Percentiles rank a stretch among this genome's conserved stretches.
Conservation (phyloP, 2,888 invertebrate species). For the Drosophila cyrtoloma region DNA sequence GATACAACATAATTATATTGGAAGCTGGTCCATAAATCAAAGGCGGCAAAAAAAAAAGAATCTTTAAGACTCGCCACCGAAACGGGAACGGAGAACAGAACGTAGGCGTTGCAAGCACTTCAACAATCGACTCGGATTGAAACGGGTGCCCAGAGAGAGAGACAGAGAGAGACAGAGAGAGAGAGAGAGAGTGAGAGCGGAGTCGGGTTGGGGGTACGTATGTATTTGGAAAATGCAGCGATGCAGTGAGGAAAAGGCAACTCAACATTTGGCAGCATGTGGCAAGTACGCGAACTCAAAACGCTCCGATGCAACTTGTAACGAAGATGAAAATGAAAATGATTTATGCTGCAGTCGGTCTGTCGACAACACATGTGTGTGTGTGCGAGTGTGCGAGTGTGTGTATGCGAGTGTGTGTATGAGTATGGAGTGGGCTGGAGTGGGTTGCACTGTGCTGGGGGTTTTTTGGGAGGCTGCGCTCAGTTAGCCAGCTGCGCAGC, state of each 20-base stretch:
- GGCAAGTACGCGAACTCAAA: slow-evolving; percentile 75
- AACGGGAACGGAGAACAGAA: slow-evolving; percentile 35
- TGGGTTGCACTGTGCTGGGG: background rate
- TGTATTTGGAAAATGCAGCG: slow-evolving; percentile 49
- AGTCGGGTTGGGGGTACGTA: background rate
- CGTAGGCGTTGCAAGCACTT: slow-evolving; percentile 52
- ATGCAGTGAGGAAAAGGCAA: slow-evolving; percentile 39
- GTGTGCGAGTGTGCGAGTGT: background rate
- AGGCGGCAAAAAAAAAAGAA: slow-evolving; percentile 25
- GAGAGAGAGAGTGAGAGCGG: background rate
- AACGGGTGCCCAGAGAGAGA: slow-evolving; percentile 14
- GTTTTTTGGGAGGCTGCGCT: slow-evolving; percentile 1
- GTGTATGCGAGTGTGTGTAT: background rate
- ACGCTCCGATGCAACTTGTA: slow-evolving; percentile 75
- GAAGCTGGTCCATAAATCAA: slow-evolving; percentile 78
- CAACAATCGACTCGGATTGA: slow-evolving; percentile 28
- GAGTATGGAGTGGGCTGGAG: background rate
- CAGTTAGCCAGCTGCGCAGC: slow-evolving; percentile 54
- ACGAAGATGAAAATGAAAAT: slow-evolving; percentile 68
- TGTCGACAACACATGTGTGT: slow-evolving; percentile 15
- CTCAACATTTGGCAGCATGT: slow-evolving; percentile 79
- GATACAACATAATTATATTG: slow-evolving; percentile 78
- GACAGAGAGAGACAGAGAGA: background rate
- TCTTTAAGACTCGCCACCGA: slow-evolving; percentile 18
- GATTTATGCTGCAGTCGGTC: slow-evolving; percentile 69